These are phyloP conservation scores for Diploptera punctata DNA, from an alignment of 2,888 invertebrate genomes.

Conservation along the genomic window DNA sequence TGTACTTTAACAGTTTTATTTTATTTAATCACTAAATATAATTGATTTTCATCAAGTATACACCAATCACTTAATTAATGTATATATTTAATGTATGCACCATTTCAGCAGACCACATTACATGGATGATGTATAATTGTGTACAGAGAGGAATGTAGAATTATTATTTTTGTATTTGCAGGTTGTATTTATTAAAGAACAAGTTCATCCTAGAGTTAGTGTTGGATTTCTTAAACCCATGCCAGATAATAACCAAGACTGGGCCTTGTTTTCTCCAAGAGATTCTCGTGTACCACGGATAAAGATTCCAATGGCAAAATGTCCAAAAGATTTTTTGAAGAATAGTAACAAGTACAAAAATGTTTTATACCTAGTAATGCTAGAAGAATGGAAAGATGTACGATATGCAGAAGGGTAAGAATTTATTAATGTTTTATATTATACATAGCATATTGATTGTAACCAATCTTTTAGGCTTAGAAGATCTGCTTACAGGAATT, in stretches of 20 bases:
- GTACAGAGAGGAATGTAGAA: no score
- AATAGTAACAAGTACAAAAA: constrained; percentile 61
- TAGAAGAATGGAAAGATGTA: constrained; percentile 72
- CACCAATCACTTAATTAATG: no score
- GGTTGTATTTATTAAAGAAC: constrained; percentile 78
- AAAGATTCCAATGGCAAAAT: constrained; percentile 69
- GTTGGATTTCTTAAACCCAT: constrained; percentile 72
- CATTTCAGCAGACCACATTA: no score
- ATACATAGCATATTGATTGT: no score
- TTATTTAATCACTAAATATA: no score
- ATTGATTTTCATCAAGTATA: no score
- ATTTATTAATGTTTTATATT: neutral
- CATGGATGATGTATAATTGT: no score
- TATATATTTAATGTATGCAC: no score
- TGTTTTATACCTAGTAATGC: constrained; percentile 73
- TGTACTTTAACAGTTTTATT: no score
- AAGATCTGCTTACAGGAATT: no score
- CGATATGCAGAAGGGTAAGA: constrained; percentile 67
- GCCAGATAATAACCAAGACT: constrained; percentile 64
- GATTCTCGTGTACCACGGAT: constrained; percentile 82
- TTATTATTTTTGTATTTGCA: no score
- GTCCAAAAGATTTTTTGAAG: constrained; percentile 58
- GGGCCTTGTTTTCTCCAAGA: constrained; percentile 77
- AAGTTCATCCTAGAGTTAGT: constrained; percentile 73
- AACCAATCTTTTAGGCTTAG: no score